Percentiles rank a stretch among this genome's conserved stretches.
These are phyloP conservation scores for Meghimatium bilineatum DNA, from an alignment of 2,888 invertebrate genomes.

Conservation along the genomic window DNA sequence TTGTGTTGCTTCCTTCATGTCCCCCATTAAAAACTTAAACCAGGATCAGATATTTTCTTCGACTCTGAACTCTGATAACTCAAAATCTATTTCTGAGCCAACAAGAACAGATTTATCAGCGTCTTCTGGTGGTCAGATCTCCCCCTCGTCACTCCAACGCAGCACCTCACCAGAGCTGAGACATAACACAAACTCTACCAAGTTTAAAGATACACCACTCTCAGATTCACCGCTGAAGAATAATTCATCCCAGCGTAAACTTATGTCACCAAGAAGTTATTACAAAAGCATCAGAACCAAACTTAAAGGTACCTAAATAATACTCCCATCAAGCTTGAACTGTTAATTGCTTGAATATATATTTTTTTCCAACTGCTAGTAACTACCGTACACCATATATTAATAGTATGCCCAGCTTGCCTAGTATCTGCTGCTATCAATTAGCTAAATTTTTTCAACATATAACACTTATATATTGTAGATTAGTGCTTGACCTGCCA, in stretches of 20 bases:
- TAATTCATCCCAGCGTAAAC: background rate
- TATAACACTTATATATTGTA: background rate
- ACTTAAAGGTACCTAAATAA: constrained; percentile 10
- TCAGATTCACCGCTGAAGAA: background rate
- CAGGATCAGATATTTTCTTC: background rate
- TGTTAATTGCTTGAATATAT: constrained; percentile 11
- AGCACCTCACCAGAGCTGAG: background rate
- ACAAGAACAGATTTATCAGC: background rate
- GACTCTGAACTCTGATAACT: background rate
- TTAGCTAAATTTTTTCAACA: background rate
- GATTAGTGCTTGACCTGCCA: background rate
- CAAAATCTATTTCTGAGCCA: background rate
- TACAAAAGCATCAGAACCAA: background rate
- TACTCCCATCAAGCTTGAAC: background rate
- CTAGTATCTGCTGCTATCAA: background rate
- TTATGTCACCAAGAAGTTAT: background rate
- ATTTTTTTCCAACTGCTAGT: background rate
- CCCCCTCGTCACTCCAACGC: background rate
- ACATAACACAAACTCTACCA: background rate
- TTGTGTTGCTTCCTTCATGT: constrained; percentile 13
- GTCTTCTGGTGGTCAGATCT: background rate
- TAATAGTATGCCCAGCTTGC: constrained; percentile 9
- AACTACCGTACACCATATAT: background rate
- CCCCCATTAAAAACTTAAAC: background rate
- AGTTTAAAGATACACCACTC: background rate